Evolutionary conservation across 2,113 vertebrate species (phyloP).

Genomic region (Daubentonia madagascariensis): DNA sequence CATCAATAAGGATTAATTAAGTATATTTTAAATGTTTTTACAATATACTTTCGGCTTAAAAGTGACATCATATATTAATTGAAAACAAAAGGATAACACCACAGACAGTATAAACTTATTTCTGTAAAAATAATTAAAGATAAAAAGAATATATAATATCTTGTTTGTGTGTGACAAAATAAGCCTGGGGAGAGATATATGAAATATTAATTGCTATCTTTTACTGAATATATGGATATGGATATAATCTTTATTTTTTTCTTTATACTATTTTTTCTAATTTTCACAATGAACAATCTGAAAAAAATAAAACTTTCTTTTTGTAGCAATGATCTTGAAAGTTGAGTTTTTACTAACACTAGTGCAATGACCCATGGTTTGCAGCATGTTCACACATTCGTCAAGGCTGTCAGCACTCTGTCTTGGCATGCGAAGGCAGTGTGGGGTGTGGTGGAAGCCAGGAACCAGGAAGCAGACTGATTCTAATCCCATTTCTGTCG

Average conservation of each 20-base stretch:
- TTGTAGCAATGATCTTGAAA: background rate
- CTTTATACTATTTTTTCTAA: background rate
- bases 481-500: background rate
- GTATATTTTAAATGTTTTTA: background rate
- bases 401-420: background rate
- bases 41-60: background rate
- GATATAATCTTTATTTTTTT: background rate
- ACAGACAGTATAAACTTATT: background rate
- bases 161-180: background rate
- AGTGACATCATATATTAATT: background rate
- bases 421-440: background rate
- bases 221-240: background rate
- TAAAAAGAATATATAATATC: background rate
- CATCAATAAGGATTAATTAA: background rate
- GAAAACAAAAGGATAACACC: background rate
- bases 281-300: background rate
- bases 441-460: background rate
- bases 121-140: background rate
- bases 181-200: background rate
- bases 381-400: background rate
- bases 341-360: background rate
- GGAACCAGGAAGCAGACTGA: background rate
- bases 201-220: background rate
- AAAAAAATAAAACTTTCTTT: background rate
- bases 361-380: background rate